Base-by-base conservation (phyloP, 2,797 vertebrate species). In the Pyrocephalus nanus region DNA sequence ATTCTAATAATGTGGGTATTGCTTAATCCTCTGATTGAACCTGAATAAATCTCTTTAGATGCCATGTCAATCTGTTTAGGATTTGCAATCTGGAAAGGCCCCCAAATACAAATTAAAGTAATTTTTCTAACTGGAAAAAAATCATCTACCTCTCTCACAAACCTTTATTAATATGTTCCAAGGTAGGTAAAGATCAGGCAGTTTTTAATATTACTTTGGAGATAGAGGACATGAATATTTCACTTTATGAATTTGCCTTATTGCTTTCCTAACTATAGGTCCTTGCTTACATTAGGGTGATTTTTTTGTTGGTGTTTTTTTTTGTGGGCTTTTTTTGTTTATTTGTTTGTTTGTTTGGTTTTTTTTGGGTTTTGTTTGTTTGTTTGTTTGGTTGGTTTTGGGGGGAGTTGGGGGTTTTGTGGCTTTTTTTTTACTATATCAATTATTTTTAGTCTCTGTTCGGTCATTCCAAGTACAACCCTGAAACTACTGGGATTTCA, bases 41-140 rank as follows among this genome's bases (percentile, higher is more conserved):
- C 67, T 66, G 78, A 89, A 60, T 67, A 93, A 70, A 84, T 90
- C 88, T 90, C 36, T 57, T 73, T 62, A 69, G 53, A 90, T 72
- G 45, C 64, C 32, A 65, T 67, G 64, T 61, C 74, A 95, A 76
- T 88, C 88, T 94, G 84, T 72, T 78, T 70, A 30, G 80, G 90
- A 92, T 94, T 93, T 93, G 34, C 88, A 92, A 29, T 79, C 55
- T 84, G 80, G 48, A 75, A 90, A 88, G 54, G 60, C 51, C 66
- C 25, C 76, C 65, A 95, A 64, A 79, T 40, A 58, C 65, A 76
- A 93, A 86, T 86, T 64, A 55, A 92, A 82, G 62, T 77, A 16
- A 75, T 85, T 86, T 96, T 96, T 86, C 60, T 86, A 47, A 53
- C n/a, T 71, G 34, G 34, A 38, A 69, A 95, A 72, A 76, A 77